phyloP scores from a whole-genome alignment of 2,888 invertebrate species.

The Ditylenchus weischeri region DNA sequence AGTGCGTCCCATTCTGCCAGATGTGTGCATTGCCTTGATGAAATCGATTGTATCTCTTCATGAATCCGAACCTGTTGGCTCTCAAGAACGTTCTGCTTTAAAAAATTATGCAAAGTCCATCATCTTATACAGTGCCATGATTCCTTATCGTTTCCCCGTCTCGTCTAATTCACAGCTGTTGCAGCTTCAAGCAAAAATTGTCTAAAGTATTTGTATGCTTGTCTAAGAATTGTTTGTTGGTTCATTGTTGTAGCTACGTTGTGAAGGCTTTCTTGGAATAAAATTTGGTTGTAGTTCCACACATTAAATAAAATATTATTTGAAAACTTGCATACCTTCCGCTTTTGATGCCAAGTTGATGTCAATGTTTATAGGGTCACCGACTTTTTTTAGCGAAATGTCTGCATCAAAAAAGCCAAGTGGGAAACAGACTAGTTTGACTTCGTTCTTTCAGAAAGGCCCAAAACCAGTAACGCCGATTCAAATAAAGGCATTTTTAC shows the following conservation, averaged over 20 bases:
- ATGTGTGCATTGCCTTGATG: conserved; percentile 49
- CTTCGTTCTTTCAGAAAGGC: conserved; percentile 16
- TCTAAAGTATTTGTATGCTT: conserved; percentile 12
- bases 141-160: conserved; percentile 52
- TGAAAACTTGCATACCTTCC: too few relatives aligned
- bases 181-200: conserved; percentile 48
- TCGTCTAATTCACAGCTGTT: conserved; percentile 50
- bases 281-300: too few relatives aligned
- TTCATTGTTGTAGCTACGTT: conserved; percentile 17
- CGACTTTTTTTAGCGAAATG: not conserved
- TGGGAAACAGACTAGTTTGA: conserved; percentile 22
- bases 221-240: conserved; percentile 12
- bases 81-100: conserved; percentile 13
- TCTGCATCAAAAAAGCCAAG: conserved; percentile 11
- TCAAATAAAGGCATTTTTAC: conserved; percentile 4
- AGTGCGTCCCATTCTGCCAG: conserved; percentile 48
- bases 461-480: conserved; percentile 9
- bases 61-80: conserved; percentile 10
- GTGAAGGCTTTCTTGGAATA: not conserved
- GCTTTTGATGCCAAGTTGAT: too few relatives aligned
- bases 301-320: too few relatives aligned
- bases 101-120: conserved; percentile 44
- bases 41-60: conserved; percentile 39
- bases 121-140: conserved; percentile 50
- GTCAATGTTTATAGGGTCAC: too few relatives aligned